These are phyloP conservation scores for Smutsia gigantea DNA, from an alignment of 2,797 vertebrate genomes.

Conservation along the genomic window DNA sequence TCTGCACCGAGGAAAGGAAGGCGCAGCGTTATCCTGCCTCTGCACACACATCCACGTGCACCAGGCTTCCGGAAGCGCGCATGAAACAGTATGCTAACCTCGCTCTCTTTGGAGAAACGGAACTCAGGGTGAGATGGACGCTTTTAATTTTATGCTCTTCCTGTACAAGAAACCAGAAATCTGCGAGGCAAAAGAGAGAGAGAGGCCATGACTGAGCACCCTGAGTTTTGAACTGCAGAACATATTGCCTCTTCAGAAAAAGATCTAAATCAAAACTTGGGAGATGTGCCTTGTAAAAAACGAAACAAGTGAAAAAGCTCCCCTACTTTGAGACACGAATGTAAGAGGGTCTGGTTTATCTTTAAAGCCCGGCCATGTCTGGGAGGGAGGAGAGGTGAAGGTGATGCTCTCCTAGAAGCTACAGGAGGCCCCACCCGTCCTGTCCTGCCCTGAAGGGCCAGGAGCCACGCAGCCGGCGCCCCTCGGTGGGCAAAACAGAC, in stretches of 20 bases:
- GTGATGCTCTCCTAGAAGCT: neutral
- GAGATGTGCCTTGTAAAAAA: neutral
- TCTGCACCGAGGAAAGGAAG: neutral
- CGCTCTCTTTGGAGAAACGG: neutral
- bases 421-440: too few relatives aligned
- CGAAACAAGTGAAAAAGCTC: neutral
- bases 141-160: too few relatives aligned
- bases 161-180: neutral
- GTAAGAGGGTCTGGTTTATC: neutral
- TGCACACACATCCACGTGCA: accelerated
- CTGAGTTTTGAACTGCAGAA: accelerated
- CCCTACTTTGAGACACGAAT: neutral
- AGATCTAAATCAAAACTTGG: neutral
- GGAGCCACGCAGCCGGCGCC: neutral
- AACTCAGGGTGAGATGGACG: neutral
- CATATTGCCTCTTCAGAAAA: neutral
- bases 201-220: too few relatives aligned
- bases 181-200: too few relatives aligned
- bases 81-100: accelerated
- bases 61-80: neutral
- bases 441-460: accelerated
- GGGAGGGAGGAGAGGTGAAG: too few relatives aligned
- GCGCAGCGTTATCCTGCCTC: accelerated
- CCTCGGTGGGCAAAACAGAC: neutral
- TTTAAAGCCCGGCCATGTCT: neutral